Conservation (phyloP, 2,888 invertebrate species). For the Lasioglossum zephyrum region DNA sequence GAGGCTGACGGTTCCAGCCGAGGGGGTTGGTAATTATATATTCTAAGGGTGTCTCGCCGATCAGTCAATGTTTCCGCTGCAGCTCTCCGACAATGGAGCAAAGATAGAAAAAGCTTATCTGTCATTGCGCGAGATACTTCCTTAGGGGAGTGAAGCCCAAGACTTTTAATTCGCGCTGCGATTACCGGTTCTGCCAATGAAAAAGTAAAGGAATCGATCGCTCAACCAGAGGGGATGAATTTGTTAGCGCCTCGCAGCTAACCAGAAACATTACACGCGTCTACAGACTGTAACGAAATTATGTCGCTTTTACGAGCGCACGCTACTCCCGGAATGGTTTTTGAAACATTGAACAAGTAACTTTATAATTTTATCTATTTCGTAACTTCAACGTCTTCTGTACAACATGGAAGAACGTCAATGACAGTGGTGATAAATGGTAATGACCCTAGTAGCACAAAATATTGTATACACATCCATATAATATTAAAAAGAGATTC, state of each 20-base stretch:
- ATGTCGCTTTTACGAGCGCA: not conserved
- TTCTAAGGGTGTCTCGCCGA: constrained; percentile 83
- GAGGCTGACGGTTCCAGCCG: constrained; percentile 57
- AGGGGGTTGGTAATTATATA: constrained; percentile 82
- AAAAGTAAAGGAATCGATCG: constrained; percentile 78
- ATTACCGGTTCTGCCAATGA: constrained; percentile 76
- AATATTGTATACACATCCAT: no score
- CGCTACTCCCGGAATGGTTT: not conserved
- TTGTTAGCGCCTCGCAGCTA: constrained; percentile 52
- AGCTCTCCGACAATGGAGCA: constrained; percentile 81
- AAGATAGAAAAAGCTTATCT: constrained; percentile 84
- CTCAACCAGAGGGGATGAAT: constrained; percentile 40
- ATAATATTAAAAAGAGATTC: no score
- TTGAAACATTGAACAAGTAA: not conserved
- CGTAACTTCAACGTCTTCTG: not conserved
- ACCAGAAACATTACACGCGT: not conserved
- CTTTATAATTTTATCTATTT: not conserved
- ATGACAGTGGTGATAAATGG: not conserved
- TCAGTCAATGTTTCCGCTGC: constrained; percentile 85
- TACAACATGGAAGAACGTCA: no score
- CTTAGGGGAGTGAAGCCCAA: constrained; percentile 73
- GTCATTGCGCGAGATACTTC: constrained; percentile 80
- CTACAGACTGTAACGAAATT: not conserved
- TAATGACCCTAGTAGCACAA: no score
- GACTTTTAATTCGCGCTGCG: constrained; percentile 81